Evolutionary conservation across 1,140 invertebrate species (phyloP).

Genomic region (Drosophila ohnishii): DNA sequence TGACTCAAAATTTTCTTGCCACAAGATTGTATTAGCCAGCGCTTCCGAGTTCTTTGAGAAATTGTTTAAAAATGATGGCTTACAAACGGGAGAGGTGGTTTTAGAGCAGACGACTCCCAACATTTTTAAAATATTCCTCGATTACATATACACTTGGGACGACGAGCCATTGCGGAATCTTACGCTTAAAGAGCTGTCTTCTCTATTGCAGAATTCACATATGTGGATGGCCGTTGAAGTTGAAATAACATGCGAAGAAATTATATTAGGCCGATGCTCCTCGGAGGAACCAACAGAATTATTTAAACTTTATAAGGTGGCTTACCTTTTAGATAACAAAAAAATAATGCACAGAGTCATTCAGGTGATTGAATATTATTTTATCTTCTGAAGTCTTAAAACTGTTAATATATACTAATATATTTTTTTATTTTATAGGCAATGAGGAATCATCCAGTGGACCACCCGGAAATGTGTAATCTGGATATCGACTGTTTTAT

Average conservation of each 20-base stretch:
- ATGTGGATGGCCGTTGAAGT: neutral
- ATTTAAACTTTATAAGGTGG: neutral
- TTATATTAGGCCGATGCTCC: neutral
- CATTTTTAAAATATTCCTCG: neutral
- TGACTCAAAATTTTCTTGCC: neutral
- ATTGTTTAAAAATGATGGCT: constrained; percentile 2
- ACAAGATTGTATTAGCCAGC: constrained; percentile 4
- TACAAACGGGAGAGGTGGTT: neutral
- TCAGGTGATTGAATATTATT: neutral
- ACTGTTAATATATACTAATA: neutral
- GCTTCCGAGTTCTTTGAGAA: constrained; percentile 13
- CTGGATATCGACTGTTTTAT: neutral
- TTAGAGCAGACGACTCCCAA: neutral
- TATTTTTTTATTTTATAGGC: neutral
- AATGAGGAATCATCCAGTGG: neutral
- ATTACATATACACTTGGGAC: constrained; percentile 2
- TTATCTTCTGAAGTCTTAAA: neutral
- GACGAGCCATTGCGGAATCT: rapidly evolving
- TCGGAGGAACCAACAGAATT: neutral
- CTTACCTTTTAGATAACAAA: neutral
- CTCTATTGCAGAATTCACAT: too few relatives aligned
- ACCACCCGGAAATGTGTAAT: neutral
- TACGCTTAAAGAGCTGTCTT: too few relatives aligned
- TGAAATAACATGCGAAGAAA: neutral
- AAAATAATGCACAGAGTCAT: neutral